A percentile compares a stretch with the other conserved stretches of the same genome.
Conservation (phyloP, 2,888 invertebrate genomes). For the Drosophila kanekoi region DNA sequence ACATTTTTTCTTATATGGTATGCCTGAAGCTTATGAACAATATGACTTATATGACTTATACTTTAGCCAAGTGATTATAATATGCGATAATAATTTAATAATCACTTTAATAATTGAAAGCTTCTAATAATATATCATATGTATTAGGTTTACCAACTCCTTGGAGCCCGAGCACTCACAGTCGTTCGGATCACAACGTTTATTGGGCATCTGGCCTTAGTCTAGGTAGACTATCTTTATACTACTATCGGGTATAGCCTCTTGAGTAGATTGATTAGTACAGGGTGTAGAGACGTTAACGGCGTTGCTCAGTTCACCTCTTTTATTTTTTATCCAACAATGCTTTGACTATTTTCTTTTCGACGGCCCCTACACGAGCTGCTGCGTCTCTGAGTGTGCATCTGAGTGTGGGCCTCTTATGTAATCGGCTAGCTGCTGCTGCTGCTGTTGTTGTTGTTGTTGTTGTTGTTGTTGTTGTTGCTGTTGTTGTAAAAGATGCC, state of each 20-base stretch:
- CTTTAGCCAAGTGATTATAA: too few relatives aligned
- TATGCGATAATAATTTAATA: too few relatives aligned
- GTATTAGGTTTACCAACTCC: too few relatives aligned
- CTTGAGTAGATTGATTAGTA: background rate
- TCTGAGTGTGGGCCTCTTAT: conserved; percentile 69
- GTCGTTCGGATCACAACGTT: too few relatives aligned
- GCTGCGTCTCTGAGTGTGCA: conserved; percentile 54
- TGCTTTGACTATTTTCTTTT: conserved; percentile 79
- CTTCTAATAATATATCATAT: too few relatives aligned
- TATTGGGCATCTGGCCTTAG: too few relatives aligned
- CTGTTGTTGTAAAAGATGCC: conserved; percentile 71
- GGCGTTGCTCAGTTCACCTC: conserved; percentile 66
- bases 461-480: conserved; percentile 44
- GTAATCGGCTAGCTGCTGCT: conserved; percentile 55
- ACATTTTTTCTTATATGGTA: too few relatives aligned
- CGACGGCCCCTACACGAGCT: conserved; percentile 54
- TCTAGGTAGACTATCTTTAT: too few relatives aligned
- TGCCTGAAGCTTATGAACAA: too few relatives aligned
- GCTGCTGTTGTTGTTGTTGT: conserved; percentile 38
- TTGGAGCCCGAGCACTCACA: too few relatives aligned
- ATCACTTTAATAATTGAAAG: too few relatives aligned
- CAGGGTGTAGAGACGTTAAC: conserved; percentile 49
- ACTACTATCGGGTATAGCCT: conserved; percentile 6
- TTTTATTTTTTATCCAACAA: conserved; percentile 68
- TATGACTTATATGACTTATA: too few relatives aligned